Evolutionary conservation across 2,797 vertebrate genomes (phyloP).

Genomic region (Squalus acanthias): DNA sequence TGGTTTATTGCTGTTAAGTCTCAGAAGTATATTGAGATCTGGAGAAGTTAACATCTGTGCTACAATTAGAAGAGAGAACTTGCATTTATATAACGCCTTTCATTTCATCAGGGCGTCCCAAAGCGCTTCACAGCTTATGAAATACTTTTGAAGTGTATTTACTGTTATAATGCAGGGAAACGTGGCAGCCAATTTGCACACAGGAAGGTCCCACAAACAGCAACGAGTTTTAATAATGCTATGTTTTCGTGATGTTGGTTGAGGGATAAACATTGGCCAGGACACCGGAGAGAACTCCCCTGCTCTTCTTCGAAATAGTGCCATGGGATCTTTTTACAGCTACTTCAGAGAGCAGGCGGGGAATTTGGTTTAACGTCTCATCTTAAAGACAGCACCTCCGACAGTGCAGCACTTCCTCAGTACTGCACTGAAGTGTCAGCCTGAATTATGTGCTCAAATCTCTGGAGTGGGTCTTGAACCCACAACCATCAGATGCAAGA

Average conservation of each 20-base stretch:
- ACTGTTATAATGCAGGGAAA: background rate
- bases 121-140: background rate
- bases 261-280: background rate
- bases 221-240: background rate
- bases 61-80: background rate
- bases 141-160: background rate
- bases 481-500: background rate
- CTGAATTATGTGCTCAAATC: background rate
- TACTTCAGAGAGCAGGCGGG: too few relatives aligned
- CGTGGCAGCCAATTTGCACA: background rate
- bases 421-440: background rate
- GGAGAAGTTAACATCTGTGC: background rate
- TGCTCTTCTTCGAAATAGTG: too few relatives aligned
- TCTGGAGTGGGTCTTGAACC: background rate
- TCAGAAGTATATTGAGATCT: background rate
- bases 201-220: background rate
- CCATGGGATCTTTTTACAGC: too few relatives aligned
- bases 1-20: background rate
- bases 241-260: background rate
- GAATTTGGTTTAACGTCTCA: too few relatives aligned
- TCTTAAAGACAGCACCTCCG: too few relatives aligned
- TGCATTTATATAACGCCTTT: background rate
- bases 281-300: too few relatives aligned
- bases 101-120: background rate
- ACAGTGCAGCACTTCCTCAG: too few relatives aligned